A percentile compares a stretch with the other conserved stretches of the same genome.
Conservation (phyloP, 2,888 invertebrate species). For the Caenorhabditis sp. region DNA sequence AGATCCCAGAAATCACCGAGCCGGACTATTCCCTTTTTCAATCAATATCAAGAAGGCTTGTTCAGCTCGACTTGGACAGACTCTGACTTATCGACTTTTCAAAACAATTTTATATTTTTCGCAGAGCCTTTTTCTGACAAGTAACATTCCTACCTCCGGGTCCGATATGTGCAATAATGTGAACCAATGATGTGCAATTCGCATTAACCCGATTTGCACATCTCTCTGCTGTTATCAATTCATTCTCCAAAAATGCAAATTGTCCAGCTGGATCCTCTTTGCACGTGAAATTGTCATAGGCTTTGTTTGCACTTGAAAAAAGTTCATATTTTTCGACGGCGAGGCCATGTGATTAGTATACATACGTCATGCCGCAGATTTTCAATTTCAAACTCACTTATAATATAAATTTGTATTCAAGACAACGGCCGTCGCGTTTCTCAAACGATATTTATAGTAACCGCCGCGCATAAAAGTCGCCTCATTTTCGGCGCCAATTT, state of each 20-base stretch:
- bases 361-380: too few relatives aligned
- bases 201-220: slow-evolving; percentile 21
- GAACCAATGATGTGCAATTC: slow-evolving; percentile 48
- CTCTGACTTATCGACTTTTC: too few relatives aligned
- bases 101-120: too few relatives aligned
- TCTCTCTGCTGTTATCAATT: slow-evolving; percentile 44
- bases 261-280: slow-evolving; percentile 64
- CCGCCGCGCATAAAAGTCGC: slow-evolving; percentile 62
- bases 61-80: background rate
- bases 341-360: background rate
- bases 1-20: too few relatives aligned
- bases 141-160: slow-evolving; percentile 58
- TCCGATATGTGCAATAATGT: slow-evolving; percentile 67
- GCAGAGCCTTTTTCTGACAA: background rate
- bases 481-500: slow-evolving; percentile 54
- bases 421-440: slow-evolving; percentile 52
- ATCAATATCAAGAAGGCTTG: too few relatives aligned
- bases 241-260: slow-evolving; percentile 60
- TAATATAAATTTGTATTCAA: slow-evolving; percentile 69
- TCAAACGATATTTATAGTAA: slow-evolving; percentile 55
- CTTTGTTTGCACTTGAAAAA: slow-evolving; percentile 47
- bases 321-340: background rate
- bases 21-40: too few relatives aligned
- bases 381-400: slow-evolving; percentile 29
- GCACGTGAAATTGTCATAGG: slow-evolving; percentile 54